Base-by-base conservation (phyloP, 92 coral and sea anemone genomes). In the Zoanthus solanderi region DNA sequence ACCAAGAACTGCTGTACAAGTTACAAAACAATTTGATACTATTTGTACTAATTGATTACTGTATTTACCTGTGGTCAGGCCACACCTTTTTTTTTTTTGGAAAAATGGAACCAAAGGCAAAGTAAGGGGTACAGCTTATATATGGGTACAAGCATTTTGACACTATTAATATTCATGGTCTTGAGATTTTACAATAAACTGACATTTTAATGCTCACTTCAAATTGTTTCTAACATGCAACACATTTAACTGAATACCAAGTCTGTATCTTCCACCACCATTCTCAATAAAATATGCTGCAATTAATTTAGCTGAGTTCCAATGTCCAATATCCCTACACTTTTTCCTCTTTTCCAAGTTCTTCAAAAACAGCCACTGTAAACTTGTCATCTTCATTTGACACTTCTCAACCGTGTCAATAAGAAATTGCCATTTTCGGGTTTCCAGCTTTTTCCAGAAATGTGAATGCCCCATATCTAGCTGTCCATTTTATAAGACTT, bases 311-410 rank as follows among this genome's bases (percentile, higher is more conserved):
- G 75, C 53, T 81, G 53, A 81, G 61, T 81, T 81, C 75, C 53
- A 81, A 17, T 4, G 86, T 75, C 31, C 60, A 72, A 81, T 81
- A 75, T 58, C 86, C 86, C 18, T 60, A 75, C 60, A 81, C 69
- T 71, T 83, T 83, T 66, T 71, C 69, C 87, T 46, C 78, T 16
- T 71, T 12, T 61, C 87, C 87, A 69, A 83, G 63, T 34, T 66
- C 87, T 83, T 83, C 60, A 17, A 34, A 83, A 83, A 69, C 87
- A 29, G 86, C 86, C 75, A 81, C 86, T 81, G 75, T 75, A 81
- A 81, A 81, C 86, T 81, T 81, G 86, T 81, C 86, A 4, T 81
- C 86, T 81, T 81, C 4, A 53, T 47, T 47, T 47, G 52, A 60
- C 75, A 60, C 57, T 63, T 81, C 72, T 60, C 52, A 50, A 81